Evolutionary conservation across 1,140 invertebrate genomes (phyloP).

Genomic region (Drosophila punjabiensis): DNA sequence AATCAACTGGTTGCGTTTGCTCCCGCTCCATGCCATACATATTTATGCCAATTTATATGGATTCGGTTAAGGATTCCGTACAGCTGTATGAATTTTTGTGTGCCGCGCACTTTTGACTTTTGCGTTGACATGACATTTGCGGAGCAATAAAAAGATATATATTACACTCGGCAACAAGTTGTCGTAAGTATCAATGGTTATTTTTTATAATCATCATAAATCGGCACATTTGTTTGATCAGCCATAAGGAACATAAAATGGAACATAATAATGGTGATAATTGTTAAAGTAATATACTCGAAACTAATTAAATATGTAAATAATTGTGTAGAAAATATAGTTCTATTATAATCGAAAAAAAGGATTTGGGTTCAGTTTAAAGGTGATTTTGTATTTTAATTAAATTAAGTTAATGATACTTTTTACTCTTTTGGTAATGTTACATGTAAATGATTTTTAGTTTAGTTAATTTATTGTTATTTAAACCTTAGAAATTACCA

Average conservation of each 20-base stretch:
- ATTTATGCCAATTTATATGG: slow-evolving; percentile 46
- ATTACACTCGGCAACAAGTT: slow-evolving; percentile 51
- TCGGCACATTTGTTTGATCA: slow-evolving; percentile 7
- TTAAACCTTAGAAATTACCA: neutral
- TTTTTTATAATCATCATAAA: slow-evolving; percentile 2
- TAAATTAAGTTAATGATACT: neutral
- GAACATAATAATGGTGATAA: neutral
- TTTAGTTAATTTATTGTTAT: neutral
- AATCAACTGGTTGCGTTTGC: slow-evolving; percentile 81
- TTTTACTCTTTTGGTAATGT: neutral
- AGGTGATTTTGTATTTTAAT: neutral
- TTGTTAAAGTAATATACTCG: neutral
- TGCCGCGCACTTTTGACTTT: slow-evolving; percentile 74
- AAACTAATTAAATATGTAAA: neutral
- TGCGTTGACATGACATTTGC: slow-evolving; percentile 82
- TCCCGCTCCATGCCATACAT: slow-evolving; percentile 46
- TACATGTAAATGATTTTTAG: neutral
- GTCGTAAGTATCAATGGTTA: neutral
- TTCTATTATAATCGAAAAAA: neutral
- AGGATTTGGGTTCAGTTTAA: no score
- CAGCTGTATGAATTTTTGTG: slow-evolving; percentile 15
- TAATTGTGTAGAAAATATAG: neutral
- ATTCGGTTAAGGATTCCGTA: slow-evolving; percentile 28
- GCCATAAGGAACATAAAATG: neutral
- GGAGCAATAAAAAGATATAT: slow-evolving; percentile 47